These are phyloP conservation scores for Caradrina kadenii DNA, from an alignment of 2,888 invertebrate genomes.

Conservation along the genomic window DNA sequence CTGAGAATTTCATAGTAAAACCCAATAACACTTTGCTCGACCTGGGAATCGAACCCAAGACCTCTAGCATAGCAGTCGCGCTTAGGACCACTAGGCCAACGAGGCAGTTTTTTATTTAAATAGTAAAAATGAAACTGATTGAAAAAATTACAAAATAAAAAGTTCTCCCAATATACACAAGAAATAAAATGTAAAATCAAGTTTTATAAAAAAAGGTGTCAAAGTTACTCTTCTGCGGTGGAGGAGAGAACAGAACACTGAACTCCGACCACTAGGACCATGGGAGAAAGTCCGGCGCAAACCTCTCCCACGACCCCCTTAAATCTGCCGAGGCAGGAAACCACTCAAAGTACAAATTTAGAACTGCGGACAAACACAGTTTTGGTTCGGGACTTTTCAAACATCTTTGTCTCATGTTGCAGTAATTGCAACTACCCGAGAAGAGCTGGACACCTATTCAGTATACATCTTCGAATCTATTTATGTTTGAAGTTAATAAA, in stretches of 20 bases:
- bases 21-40: too few species aligned
- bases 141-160: too few species aligned
- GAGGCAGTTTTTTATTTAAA: too few species aligned
- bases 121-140: too few species aligned
- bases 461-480: conserved; percentile 1
- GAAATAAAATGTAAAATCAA: background rate
- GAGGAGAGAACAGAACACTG: conserved; percentile 84
- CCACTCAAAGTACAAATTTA: conserved; percentile 62
- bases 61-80: too few species aligned
- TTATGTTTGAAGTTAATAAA: conserved; percentile 38
- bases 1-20: too few species aligned
- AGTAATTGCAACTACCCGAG: conserved; percentile 78
- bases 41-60: too few species aligned
- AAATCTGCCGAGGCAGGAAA: conserved; percentile 69
- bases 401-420: conserved; percentile 67
- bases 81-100: too few species aligned
- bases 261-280: conserved; percentile 74
- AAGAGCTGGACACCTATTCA: conserved; percentile 81
- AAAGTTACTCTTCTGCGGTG: conserved; percentile 81
- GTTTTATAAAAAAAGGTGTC: conserved; percentile 77
- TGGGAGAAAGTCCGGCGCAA: conserved; percentile 75
- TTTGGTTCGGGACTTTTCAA: conserved; percentile 66
- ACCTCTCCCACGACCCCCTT: conserved; percentile 73
- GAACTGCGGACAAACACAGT: conserved; percentile 70
- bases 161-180: too few species aligned